These are phyloP conservation scores for Alviniconcha strummeri DNA, from an alignment of 2,888 invertebrate species.

Conservation along the genomic window DNA sequence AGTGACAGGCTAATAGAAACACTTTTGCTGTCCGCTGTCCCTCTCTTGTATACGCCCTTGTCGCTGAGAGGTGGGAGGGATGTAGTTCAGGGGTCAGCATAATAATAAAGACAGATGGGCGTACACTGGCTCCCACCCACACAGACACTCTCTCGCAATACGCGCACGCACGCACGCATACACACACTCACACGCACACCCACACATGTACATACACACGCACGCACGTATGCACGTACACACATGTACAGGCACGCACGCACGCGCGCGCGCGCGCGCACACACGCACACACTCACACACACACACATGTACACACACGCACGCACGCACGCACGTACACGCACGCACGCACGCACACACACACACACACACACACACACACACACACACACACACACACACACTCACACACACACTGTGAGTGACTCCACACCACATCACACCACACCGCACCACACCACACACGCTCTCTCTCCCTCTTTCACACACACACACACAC, in stretches of 20 bases:
- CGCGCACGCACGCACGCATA: background rate
- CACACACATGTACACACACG: conserved; percentile 8
- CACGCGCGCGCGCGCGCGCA: background rate
- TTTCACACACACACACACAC: background rate
- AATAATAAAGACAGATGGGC: background rate
- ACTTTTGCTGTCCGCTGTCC: too few relatives aligned
- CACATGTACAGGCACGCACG: background rate
- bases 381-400: background rate
- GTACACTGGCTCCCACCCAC: background rate
- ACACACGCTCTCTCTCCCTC: too few relatives aligned
- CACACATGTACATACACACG: background rate
- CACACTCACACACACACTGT: background rate
- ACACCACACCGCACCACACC: too few relatives aligned
- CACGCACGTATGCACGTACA: background rate
- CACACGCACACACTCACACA: background rate
- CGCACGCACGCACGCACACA: background rate
- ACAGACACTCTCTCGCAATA: background rate
- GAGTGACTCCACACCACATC: too few relatives aligned
- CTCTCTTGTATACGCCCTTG: too few relatives aligned
- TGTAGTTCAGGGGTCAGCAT: too few relatives aligned
- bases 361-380: conserved; percentile 16
- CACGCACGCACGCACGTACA: conserved; percentile 5
- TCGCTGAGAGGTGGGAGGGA: too few relatives aligned
- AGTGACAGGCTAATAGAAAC: too few relatives aligned
- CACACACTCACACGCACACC: background rate